A percentile compares a stretch with the other conserved stretches of the same genome.
Evolutionary conservation across 2,113 vertebrate genomes (phyloP).

Genomic region (Eretmochelys imbricata): DNA sequence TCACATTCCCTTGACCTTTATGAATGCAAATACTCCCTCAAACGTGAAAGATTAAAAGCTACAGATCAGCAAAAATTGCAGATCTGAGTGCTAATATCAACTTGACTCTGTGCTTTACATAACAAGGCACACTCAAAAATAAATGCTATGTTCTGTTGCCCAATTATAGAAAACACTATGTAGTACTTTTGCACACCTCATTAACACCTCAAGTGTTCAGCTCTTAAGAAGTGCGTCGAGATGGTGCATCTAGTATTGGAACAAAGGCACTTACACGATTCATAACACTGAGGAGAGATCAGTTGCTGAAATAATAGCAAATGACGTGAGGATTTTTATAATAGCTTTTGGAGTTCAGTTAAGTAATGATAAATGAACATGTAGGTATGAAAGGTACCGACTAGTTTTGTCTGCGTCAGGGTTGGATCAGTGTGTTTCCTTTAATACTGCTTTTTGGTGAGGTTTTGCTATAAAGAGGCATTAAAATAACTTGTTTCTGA

Average conservation of each 20-base stretch:
- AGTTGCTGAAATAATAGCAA: constrained; percentile 57
- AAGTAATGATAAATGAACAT: constrained; percentile 27
- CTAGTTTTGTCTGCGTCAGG: neutral
- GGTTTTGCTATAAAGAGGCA: constrained; percentile 1
- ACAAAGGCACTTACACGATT: constrained; percentile 53
- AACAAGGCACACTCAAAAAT: constrained; percentile 45
- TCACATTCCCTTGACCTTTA: constrained; percentile 59
- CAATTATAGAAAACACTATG: constrained; percentile 51
- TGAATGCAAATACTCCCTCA: constrained; percentile 54
- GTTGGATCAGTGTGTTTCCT: neutral
- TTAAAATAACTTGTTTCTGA: constrained; percentile 16
- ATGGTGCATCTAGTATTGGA: constrained; percentile 44
- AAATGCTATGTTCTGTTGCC: constrained; percentile 28
- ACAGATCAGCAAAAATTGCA: constrained; percentile 56
- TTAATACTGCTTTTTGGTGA: constrained; percentile 2
- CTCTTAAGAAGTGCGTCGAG: constrained; percentile 33
- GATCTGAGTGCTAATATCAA: constrained; percentile 17
- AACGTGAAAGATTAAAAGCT: constrained; percentile 38
- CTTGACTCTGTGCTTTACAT: constrained; percentile 31
- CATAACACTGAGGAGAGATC: constrained; percentile 7
- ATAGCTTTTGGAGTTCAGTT: constrained; percentile 42
- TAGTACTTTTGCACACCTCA: constrained; percentile 62
- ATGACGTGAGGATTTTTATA: constrained; percentile 35
- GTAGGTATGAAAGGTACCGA: neutral
- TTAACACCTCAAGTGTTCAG: constrained; percentile 64